These are phyloP conservation scores for Oryzias celebensis DNA, from an alignment of 2,113 vertebrate species.

Conservation along the genomic window DNA sequence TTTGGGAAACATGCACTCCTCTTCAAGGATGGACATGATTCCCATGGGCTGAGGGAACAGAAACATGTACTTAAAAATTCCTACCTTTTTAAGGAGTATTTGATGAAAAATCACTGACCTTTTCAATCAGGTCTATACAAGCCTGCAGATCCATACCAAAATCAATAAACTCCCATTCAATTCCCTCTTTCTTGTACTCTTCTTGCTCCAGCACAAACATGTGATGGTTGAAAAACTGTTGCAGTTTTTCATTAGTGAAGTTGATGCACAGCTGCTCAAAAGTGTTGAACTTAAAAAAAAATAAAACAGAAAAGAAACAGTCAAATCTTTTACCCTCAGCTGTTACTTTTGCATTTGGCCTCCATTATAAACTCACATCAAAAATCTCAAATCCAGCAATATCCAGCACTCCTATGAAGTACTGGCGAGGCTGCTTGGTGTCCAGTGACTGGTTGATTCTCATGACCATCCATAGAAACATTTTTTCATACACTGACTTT, in stretches of 20 bases:
- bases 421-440: conserved; percentile 77
- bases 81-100: background rate
- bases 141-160: conserved; percentile 85
- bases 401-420: conserved; percentile 79
- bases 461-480: conserved; percentile 82
- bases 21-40: conserved; percentile 82
- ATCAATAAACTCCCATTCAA: conserved; percentile 82
- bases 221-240: conserved; percentile 81
- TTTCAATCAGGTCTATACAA: conserved; percentile 85
- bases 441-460: conserved; percentile 80
- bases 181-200: conserved; percentile 83
- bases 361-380: conserved; percentile 59
- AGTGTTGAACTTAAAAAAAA: conserved; percentile 56
- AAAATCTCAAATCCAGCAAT: conserved; percentile 82
- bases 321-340: background rate
- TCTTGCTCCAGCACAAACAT: conserved; percentile 80
- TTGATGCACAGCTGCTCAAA: conserved; percentile 83
- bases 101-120: conserved; percentile 62
- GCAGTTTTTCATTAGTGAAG: conserved; percentile 83
- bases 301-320: background rate
- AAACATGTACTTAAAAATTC: background rate
- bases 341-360: background rate
- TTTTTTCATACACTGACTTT: conserved; percentile 80
- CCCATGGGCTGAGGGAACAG: conserved; percentile 73
- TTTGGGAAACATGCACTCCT: conserved; percentile 81